Base-by-base conservation (phyloP, 35 echinoderm and acorn worm species). In the Apostichopus parvimensis region DNA sequence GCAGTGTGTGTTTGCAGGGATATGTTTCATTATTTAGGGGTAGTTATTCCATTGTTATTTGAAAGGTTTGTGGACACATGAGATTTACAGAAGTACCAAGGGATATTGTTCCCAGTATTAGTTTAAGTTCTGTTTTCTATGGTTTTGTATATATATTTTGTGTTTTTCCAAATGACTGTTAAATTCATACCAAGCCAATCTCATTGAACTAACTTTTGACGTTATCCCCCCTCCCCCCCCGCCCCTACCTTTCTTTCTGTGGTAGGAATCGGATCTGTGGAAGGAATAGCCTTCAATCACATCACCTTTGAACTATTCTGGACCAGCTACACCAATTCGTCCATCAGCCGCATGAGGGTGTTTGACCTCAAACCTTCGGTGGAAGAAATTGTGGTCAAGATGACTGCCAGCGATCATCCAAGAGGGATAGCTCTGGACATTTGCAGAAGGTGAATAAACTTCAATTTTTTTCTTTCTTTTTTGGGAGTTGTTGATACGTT, bases 241-340 rank as follows among this genome's bases (percentile, higher is more conserved):
- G 8, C 8, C 58, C 58, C 58, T 12, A 8, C 58, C 58, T 12
- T 61, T 61, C 58, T 4, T 23, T 79, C 73, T 18, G 73, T 56
- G 10, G 9, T 85, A 98, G 96, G 91, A 93, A 93, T 95, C 79
- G 94, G 96, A 5, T 98, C 96, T 8, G 94, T 92, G 68, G 96
- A 98, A 88, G 96, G 96, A 15, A 87, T 98, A 15, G 94, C 94
- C 13, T 98, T 95, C 90, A 94, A 98, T 24, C 83, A 90, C 12
- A 85, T 93, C 56, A 92, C 92, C 83, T 87, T 83, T 14, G 89
- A 94, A 86, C 58, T 98, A 21, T 98, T 93, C 77, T 98, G 96
- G 96, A 98, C 96, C 5, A 95, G 96, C 60, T 98, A 98, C 94
- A 95, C 94, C 76, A 95, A 98, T 73, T 98, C 96, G 12, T 95